Conservation (phyloP, 30 jellyfish, hydroid and myxozoan species). For the Hydractinia echinata region DNA sequence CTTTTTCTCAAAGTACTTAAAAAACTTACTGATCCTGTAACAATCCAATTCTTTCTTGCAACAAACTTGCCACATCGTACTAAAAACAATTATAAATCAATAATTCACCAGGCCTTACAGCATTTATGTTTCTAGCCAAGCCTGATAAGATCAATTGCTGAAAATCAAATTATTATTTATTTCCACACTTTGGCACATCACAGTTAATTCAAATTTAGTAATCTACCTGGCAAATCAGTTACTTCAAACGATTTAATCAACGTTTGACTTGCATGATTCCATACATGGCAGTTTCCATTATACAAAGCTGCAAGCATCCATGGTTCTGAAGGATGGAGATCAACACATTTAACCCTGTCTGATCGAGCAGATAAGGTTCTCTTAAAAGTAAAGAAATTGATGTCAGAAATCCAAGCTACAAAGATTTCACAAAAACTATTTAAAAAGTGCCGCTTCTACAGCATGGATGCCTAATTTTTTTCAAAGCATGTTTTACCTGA, state of each 20-base stretch:
- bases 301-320: conserved; percentile 94
- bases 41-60: conserved; percentile 95
- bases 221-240: conserved; percentile 89
- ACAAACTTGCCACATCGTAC: conserved; percentile 93
- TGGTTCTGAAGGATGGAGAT: conserved; percentile 93
- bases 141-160: neutral
- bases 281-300: conserved; percentile 91
- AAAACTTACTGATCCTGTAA: conserved; percentile 83
- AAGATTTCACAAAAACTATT: too few species aligned
- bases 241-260: conserved; percentile 93
- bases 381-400: conserved; percentile 25
- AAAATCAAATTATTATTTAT: too few species aligned
- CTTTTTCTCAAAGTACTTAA: neutral
- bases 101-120: too few species aligned
- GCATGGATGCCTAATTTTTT: too few species aligned
- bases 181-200: too few species aligned
- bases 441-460: too few species aligned
- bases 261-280: conserved; percentile 90
- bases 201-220: neutral
- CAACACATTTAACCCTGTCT: conserved; percentile 92
- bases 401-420: too few species aligned
- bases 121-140: too few species aligned
- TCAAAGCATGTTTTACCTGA: too few species aligned
- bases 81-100: neutral
- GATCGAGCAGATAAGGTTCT: conserved; percentile 91